Evolutionary conservation across 92 coral and sea anemone genomes (phyloP), one percentile per base, ranked within the genome.

Genomic region (Phenganax marumi): DNA sequence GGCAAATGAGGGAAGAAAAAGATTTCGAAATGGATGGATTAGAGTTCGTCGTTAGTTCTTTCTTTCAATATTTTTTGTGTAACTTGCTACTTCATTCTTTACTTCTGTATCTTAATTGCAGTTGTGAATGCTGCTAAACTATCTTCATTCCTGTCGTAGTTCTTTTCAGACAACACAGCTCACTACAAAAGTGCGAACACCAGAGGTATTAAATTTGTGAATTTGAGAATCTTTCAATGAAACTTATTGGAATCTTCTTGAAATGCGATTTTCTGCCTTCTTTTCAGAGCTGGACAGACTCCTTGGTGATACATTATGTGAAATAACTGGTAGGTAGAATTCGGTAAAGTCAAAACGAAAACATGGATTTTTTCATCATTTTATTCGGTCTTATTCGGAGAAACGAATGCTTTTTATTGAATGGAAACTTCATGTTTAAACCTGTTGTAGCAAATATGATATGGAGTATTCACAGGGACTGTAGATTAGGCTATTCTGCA

Each of bases 281-380:
- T 63, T 70, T 77, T 10, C 33, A 95, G 98, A 95, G 74, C 97
- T 95, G 53, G 98, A 95, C 83, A 79, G 63, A 33, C 89, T 89
- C 68, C 90, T 95, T 22, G 98, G 98, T n/a, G 98, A 95, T 73
- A 95, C 97, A 4, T 97, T 92, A 68, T 95, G 97, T 71, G 98
- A 95, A 69, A 95, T 95, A 79, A 95, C 97, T 88, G 98, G 98
- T 95, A 58, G 50, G 76, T 10, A 0, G 6, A 10, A 12, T 75
- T 52, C 50, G 9, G 57, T 24, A 11, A 47, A 22, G 18, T 70
- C 22, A 66, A 66, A 66, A 54, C 12, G 17, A 54, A 33, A 33
- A 33, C 43, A 33, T 33, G 43, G 43, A 33, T 33, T 33, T 33
- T 33, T 33, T 33, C 5, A 0, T 33, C 43, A 33, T 33, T 5